Percentiles rank a stretch among this genome's conserved stretches.
These are phyloP conservation scores for Dasyprocta punctata DNA, from an alignment of 2,113 vertebrate genomes.

Conservation along the genomic window DNA sequence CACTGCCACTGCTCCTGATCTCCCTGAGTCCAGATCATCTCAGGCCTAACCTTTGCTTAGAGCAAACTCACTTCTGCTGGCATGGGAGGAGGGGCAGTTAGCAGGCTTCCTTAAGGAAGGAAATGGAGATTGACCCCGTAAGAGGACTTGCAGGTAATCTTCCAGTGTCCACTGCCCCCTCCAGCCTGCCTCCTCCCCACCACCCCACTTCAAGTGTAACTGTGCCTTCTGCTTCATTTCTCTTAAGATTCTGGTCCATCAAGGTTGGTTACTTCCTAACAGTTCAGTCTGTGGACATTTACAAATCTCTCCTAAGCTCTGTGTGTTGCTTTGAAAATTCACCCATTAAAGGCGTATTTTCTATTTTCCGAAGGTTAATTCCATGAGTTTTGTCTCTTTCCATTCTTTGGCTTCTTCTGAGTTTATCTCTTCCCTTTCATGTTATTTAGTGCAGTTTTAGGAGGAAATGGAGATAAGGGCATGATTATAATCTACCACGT, in stretches of 20 bases:
- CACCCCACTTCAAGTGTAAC: background rate
- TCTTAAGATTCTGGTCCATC: background rate
- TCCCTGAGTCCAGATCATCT: background rate
- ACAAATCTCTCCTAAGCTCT: background rate
- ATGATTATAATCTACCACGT: background rate
- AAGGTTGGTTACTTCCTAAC: background rate
- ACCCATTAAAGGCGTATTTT: background rate
- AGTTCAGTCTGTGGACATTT: background rate
- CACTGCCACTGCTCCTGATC: background rate
- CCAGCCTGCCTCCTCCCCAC: too few relatives aligned
- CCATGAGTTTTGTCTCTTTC: background rate
- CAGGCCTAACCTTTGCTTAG: background rate
- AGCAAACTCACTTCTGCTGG: background rate
- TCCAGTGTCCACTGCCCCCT: background rate
- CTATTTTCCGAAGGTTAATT: background rate
- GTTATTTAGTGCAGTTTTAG: background rate
- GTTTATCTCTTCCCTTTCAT: background rate
- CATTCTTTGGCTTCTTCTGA: slow-evolving; percentile 9
- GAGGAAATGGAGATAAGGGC: background rate
- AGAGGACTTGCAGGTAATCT: background rate
- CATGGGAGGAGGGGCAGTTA: background rate
- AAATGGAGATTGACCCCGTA: background rate
- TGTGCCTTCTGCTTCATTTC: background rate
- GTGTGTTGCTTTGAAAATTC: background rate
- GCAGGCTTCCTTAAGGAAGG: background rate